Evolutionary conservation across 30 jellyfish, hydroid and myxozoan species (phyloP), one percentile per base, ranked within the genome.

Genomic region (Cassiopea xamachana): DNA sequence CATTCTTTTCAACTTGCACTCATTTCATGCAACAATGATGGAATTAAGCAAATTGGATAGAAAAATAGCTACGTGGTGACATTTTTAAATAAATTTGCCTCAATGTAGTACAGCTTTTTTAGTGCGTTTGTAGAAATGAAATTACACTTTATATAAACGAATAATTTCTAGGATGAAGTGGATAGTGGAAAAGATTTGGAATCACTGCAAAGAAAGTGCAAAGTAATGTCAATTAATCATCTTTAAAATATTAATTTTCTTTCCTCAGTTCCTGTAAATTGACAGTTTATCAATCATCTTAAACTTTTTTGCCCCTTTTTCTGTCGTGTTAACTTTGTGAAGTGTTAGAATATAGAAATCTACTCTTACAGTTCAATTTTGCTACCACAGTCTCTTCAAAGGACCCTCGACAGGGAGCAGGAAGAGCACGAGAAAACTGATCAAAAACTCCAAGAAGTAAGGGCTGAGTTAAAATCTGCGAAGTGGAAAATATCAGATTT

Each of bases 141-240:
- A 51, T 51, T 4, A 51, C 64, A 2, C 8, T 51, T 9, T 51
- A 51, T 51, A 51, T 2, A 51, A 2, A 51, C 8, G 8, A 2
- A 4, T 7, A 3, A 1, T 5, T 62, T 77, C 1, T 46, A 87
- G 94, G 94, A 87, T 64, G 86, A 60, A 2, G 19, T 51, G 27
- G 94, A 77, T n/a, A 87, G 59, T 62, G 94, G 49, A 46, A 62
- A 76, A 46, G 95, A 88, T 70, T 71, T 70, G 60, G 86, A 51
- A 77, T 43, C 90, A 15, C 81, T 88, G 47, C 90, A 79, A 60
- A 80, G 83, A 73, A 78, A 88, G 69, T n/a, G 82, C 82, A 88
- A 79, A 90, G 95, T 88, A 70, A 15, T 15, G 14, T 71, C 6
- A 62, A 6, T 3, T 4, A 13, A 62, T 3, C 14, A 4, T 62